Base-by-base conservation (phyloP, 2,797 vertebrate genomes). In the Silurus aristotelis region DNA sequence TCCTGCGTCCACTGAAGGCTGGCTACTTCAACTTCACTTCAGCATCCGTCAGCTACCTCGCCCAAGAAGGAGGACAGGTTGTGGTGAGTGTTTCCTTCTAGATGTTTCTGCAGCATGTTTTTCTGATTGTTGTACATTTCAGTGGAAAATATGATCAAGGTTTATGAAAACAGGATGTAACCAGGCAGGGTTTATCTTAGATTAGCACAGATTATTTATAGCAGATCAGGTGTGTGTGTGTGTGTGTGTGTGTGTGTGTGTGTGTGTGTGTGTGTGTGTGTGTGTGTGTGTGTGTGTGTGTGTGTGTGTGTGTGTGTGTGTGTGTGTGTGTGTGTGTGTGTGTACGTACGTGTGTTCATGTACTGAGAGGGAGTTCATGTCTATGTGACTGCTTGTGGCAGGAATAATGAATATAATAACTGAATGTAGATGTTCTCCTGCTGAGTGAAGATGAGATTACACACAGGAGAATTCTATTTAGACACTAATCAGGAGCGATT, bases 1-100 rank as follows among this genome's bases (percentile, higher is more conserved):
- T 99, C 61, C 81, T 99, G 90, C 95, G 97, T 46, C 98, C 98
- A 22, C 94, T 99, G 81, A 98, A 99, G 90, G 97, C 97, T 0
- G 98, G 98, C 0, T 98, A 99, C 92, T 99, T 99, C 83, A 99
- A 99, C 93, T 99, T 99, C 91, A 99, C 97, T 46, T 99, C 97
- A 0, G 98, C 98, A 0, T 95, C 97, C 0, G 95, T 99, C 88
- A 97, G 97, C 0, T 99, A 99, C 90, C 91, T 98, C 91, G 96
- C 97, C 0, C 98, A 99, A 92, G 98, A 99, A 87, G 97, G 96
- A 0, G 96, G 97, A 0, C 96, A 96, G 56, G 97, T 99, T 0
- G 95, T 99, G 96, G 97, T 99, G 89, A 97, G 96, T 68, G 25
- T 52, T 82, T 19, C 55, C 20, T 17, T 17, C 3, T 5, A 48